Percentiles rank a stretch among this genome's conserved stretches.
These are phyloP conservation scores for Opisthograptis luteolata DNA, from an alignment of 2,888 invertebrate species.

Conservation along the genomic window DNA sequence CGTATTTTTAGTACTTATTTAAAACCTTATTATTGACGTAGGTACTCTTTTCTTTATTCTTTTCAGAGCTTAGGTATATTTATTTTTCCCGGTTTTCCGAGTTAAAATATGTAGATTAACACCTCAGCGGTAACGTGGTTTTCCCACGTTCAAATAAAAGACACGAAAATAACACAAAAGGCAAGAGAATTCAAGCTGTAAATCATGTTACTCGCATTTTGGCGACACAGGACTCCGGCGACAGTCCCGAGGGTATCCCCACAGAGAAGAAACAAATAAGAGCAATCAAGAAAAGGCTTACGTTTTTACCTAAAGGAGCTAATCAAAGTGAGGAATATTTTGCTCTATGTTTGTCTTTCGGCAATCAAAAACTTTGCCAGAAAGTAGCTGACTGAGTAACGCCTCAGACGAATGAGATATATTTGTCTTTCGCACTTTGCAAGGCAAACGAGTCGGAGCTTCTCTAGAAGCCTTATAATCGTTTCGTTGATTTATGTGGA, in stretches of 20 bases:
- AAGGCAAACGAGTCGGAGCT: constrained; percentile 27
- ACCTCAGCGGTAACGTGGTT: constrained; percentile 16
- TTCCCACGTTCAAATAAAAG: constrained; percentile 27
- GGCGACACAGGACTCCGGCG: constrained; percentile 32
- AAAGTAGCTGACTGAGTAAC: constrained; percentile 15
- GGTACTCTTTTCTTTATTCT: not conserved
- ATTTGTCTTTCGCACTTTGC: constrained; percentile 35
- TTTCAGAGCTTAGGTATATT: not conserved
- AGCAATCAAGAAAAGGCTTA: constrained; percentile 44
- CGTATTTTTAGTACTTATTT: not conserved
- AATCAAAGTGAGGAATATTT: constrained; percentile 23
- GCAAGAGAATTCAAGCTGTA: constrained; percentile 38
- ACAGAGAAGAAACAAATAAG: constrained; percentile 45
- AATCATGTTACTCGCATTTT: constrained; percentile 43
- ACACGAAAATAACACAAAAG: constrained; percentile 25
- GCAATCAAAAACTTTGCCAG: constrained; percentile 32
- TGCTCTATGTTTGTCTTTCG: constrained; percentile 17
- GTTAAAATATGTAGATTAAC: constrained; percentile 13
- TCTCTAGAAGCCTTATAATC: constrained; percentile 32
- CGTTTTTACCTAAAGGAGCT: constrained; percentile 16
- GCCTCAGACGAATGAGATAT: constrained; percentile 34
- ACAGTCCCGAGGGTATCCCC: constrained; percentile 41
- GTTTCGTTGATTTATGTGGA: constrained; percentile 37
- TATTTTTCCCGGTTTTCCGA: not conserved
- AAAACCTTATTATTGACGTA: not conserved